Evolutionary conservation across 2,113 vertebrate species (phyloP).

Genomic region (Ptychochromis oligacanthus): DNA sequence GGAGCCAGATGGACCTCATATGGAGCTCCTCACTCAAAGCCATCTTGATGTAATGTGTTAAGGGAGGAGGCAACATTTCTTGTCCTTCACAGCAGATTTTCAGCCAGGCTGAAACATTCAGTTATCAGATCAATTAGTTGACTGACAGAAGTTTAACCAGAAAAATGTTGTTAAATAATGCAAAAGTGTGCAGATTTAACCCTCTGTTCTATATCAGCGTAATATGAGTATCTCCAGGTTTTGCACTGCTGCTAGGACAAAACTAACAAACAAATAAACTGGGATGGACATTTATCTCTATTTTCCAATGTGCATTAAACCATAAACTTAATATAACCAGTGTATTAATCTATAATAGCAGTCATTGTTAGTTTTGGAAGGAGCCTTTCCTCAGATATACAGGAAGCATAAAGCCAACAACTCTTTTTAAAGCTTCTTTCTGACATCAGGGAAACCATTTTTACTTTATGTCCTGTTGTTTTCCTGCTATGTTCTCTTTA

Average conservation of each 20-base stretch:
- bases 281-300: neutral
- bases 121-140: neutral
- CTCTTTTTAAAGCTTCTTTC: neutral
- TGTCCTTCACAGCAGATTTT: neutral
- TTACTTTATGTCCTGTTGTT: neutral
- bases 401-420: neutral
- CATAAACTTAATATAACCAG: neutral
- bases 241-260: neutral
- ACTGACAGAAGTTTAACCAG: neutral
- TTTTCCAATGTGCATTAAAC: neutral
- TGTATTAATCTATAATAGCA: neutral
- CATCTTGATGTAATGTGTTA: slow-evolving; percentile 27
- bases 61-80: neutral
- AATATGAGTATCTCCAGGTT: neutral
- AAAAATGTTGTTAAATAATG: neutral
- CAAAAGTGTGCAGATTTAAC: neutral
- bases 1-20: slow-evolving; percentile 21
- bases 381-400: no score
- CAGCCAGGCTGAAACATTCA: neutral
- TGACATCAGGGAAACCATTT: neutral
- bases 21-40: slow-evolving; percentile 17
- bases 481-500: neutral
- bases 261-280: neutral
- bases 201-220: neutral
- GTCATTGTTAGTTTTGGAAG: neutral